Evolutionary conservation across 2,797 vertebrate species (phyloP), one percentile per base, ranked within the genome.

Genomic region (Trematomus bernacchii): DNA sequence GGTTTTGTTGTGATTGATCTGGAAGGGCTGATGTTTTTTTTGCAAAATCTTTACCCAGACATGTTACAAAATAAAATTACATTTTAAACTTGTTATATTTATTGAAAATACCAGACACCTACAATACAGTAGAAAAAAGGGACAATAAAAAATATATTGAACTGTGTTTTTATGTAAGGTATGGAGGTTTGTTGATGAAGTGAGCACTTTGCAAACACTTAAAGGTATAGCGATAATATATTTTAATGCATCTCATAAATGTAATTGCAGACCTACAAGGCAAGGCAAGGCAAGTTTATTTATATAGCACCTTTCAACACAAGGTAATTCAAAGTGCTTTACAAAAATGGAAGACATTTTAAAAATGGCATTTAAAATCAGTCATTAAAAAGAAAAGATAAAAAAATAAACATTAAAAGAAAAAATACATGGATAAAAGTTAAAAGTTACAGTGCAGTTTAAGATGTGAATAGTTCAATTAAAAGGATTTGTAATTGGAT

Each of bases 1-100:
- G 44, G 43, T 72, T 73, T 23, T 78, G 71, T 76, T 69, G n/a
- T 57, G 16, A 30, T 33, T 64, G n/a, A 78, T 73, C 30, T 71
- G 18, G 61, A 87, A 82, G 73, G 76, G 71, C 69, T 78, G 3
- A 30, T 46, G 23, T 57, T 42, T 62, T 42, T 62, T 73, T 40
- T 53, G 10, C 4, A 33, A 73, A 47, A 30, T 61, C 4, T 47
- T 61, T 2, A 57, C 73, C 71, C 16, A 57, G 27, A 59, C 37
- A 14, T 6, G 18, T 62, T 30, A 18, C 0, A 43, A 47, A 73
- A 27, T 52, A 51, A 66, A 64, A 15, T n/a, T 69, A 57, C 27
- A 42, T 21, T 52, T 11, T 30, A 1, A 40, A 52, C 16, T n/a
- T 43, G 44, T 40, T 33, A 10, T 70, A 16, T 62, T 66, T 21